Conservation (phyloP, 2,888 invertebrate species). For the Anaspis maculata region DNA sequence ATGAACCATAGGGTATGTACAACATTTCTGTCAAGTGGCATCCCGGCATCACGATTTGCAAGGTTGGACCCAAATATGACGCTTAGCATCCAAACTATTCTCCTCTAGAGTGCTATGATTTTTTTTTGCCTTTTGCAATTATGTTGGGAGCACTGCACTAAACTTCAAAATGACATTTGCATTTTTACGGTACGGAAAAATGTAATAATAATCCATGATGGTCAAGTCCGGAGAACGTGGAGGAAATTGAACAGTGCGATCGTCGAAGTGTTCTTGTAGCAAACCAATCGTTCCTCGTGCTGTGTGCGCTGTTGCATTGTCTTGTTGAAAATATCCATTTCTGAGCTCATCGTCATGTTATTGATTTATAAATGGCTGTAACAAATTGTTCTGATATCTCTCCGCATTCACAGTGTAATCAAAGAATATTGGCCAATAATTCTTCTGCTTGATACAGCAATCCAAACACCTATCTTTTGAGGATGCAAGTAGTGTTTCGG, state of each 20-base stretch:
- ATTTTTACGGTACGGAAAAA: slow-evolving; percentile 1
- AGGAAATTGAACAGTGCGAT: background rate
- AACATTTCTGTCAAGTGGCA: too few species aligned
- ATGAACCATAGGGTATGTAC: too few species aligned
- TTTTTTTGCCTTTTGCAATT: too few species aligned
- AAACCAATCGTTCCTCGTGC: background rate
- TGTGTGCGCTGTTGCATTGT: too few species aligned
- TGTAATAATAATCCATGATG: slow-evolving; percentile 1
- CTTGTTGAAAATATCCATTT: background rate
- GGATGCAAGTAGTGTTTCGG: slow-evolving; percentile 1
- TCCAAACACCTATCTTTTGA: slow-evolving; percentile 1
- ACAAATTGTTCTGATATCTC: slow-evolving; percentile 1
- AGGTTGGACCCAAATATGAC: too few species aligned
- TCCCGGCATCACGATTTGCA: too few species aligned
- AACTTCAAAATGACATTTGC: background rate
- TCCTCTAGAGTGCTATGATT: too few species aligned
- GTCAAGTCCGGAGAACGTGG: slow-evolving; percentile 1
- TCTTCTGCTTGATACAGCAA: background rate
- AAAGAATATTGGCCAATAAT: background rate
- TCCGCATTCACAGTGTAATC: too few species aligned
- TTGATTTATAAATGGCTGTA: background rate
- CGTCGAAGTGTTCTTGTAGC: background rate
- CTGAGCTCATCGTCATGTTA: background rate
- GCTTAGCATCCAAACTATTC: too few species aligned
- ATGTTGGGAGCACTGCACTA: too few species aligned